These are phyloP conservation scores for Anolis apletophallus DNA, from an alignment of 2,797 vertebrate genomes.

Conservation along the genomic window DNA sequence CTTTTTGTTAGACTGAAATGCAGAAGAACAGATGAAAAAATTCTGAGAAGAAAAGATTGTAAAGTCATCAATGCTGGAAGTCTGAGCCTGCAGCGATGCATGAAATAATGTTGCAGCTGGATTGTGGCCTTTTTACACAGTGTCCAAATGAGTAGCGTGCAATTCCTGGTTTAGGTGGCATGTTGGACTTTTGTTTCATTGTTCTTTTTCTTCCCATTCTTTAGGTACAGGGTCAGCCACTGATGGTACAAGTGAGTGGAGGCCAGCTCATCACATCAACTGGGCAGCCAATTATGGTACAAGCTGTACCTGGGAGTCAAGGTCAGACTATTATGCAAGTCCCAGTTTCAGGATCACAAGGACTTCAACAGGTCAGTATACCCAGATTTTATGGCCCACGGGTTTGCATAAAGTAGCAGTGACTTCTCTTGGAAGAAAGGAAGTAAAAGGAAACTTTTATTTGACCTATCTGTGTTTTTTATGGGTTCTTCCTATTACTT, in stretches of 20 bases:
- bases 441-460: neutral
- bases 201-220: constrained; percentile 46
- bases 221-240: constrained; percentile 95
- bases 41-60: neutral
- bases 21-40: neutral
- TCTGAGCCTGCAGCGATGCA: too few species aligned
- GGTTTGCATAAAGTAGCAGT: too few species aligned
- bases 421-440: neutral
- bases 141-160: fast-evolving
- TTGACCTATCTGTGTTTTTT: neutral
- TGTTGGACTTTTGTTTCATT: constrained; percentile 69
- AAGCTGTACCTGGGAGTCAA: constrained; percentile 95
- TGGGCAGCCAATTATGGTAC: constrained; percentile 99
- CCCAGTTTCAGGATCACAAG: constrained; percentile 94
- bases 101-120: neutral
- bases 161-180: constrained; percentile 2
- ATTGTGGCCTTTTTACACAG: fast-evolving
- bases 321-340: constrained; percentile 99
- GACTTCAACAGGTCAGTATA: constrained; percentile 91
- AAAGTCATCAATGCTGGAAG: neutral
- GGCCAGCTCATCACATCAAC: constrained; percentile 98
- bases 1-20: neutral
- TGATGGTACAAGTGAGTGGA: constrained; percentile 99
- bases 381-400: neutral
- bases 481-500: neutral